Evolutionary conservation across 2,797 vertebrate species (phyloP), one percentile per base, ranked within the genome.

Genomic region (Enteromius unitaeniatus): DNA sequence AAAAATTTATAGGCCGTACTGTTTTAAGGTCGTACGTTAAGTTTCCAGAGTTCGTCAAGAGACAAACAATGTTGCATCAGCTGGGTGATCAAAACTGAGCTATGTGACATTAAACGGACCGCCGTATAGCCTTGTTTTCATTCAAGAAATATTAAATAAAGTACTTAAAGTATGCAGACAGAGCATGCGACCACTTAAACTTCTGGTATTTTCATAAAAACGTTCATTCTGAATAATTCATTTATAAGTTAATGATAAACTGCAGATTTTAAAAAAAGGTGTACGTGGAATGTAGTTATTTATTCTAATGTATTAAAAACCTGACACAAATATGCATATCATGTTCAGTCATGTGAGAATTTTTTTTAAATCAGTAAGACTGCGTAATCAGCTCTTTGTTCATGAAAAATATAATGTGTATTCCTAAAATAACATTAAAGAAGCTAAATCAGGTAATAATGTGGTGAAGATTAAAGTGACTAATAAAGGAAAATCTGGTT

Each of bases 401-500:
- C n/a, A 70, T 42, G 26, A 58, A 51, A 23, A 58, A 26, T 17
- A 31, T 47, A 31, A 64, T 37, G 17, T 1, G 40, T 26, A 26
- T 21, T 47, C 0, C 2, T 64, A 64, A 45, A 13, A 11, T 37
- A 42, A 55, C 49, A 55, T 75, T 53, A 55, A 34, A 51, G 49
- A 51, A 28, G 9, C 17, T 21, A 53, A 70, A 21, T 80, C 9
- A 15, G 74, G 8, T 23, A 58, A 76, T 40, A 4, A 55, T 40
- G 21, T 40, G 21, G 31, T 58, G 21, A 42, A 81, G 4, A 58
- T 45, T n/a, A 40, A 79, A 23, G 9, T 53, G 31, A 81, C 49
- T 31, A 70, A 78, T 17, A 84, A 69, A 78, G 69, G 28, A 64
- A 64, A 26, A 53, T 19, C 34, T 15, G 4, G 7, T 42, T 77